Conservation (phyloP, 2,113 vertebrate species). For the Sialia sialis region DNA sequence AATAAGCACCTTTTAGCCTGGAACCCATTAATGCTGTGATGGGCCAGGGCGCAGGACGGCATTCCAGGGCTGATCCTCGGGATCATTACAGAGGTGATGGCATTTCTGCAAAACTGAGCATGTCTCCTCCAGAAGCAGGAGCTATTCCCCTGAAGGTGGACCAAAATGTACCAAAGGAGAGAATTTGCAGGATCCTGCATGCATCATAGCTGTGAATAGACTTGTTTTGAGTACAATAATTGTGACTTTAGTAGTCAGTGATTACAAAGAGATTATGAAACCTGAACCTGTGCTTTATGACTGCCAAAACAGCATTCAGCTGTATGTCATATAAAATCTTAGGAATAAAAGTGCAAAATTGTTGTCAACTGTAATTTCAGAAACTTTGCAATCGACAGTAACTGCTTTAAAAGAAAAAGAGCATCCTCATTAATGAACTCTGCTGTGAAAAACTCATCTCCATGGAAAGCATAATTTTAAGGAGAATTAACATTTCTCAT, state of each 20-base stretch:
- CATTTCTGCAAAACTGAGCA: background rate
- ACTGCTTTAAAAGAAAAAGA: background rate
- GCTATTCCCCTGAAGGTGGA: background rate
- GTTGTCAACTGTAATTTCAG: background rate
- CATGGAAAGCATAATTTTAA: background rate
- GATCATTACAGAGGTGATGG: background rate
- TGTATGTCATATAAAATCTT: background rate
- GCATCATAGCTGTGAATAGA: rapidly evolving
- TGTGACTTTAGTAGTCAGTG: background rate
- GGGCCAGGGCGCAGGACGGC: background rate
- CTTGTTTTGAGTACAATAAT: background rate
- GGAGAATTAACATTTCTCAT: background rate
- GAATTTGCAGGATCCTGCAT: background rate
- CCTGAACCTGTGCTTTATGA: background rate
- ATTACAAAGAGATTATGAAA: background rate
- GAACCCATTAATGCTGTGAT: background rate
- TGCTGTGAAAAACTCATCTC: background rate
- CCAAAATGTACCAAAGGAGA: background rate
- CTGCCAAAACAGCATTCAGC: background rate
- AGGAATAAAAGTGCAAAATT: background rate
- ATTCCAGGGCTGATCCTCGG: background rate
- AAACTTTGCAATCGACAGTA: background rate
- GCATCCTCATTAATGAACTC: background rate
- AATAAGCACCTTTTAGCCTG: background rate
- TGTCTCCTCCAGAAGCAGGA: background rate